Percentiles rank a stretch among this genome's conserved stretches.
These are phyloP conservation scores for Drosophila sp. DNA, from an alignment of 1,140 invertebrate species.

Conservation along the genomic window DNA sequence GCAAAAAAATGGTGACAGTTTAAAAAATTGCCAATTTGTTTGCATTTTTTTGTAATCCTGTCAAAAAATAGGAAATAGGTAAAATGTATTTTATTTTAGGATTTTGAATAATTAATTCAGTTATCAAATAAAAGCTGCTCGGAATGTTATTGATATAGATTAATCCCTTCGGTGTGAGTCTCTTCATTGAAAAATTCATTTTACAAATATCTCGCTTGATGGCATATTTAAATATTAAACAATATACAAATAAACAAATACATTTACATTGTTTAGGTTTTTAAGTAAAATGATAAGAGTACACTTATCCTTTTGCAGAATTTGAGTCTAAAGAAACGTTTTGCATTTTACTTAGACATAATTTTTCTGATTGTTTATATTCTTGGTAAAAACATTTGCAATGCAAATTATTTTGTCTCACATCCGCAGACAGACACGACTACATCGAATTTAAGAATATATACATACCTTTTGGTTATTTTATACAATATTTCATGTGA, in stretches of 20 bases:
- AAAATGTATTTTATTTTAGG: conserved; percentile 2
- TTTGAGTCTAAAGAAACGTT: background rate
- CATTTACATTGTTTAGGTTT: background rate
- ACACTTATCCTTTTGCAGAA: background rate
- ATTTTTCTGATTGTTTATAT: no score
- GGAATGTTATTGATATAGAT: background rate
- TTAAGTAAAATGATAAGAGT: background rate
- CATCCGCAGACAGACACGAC: no score
- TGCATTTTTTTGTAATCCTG: conserved; percentile 6
- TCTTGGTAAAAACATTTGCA: no score
- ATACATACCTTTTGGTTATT: no score
- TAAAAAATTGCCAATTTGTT: conserved; percentile 3
- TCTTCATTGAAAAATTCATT: no score
- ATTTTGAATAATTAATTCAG: background rate
- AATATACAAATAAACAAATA: conserved; percentile 1
- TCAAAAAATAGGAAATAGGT: background rate
- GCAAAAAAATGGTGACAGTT: background rate
- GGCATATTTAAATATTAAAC: conserved; percentile 1
- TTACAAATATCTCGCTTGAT: background rate
- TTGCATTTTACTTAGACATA: no score
- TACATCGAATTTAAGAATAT: no score
- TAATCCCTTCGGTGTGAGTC: no score
- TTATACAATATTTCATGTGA: no score
- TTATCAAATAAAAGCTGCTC: background rate
- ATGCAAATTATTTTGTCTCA: no score